Base-by-base conservation (phyloP, 1,140 invertebrate genomes). In the Trichonephila clavipes region DNA sequence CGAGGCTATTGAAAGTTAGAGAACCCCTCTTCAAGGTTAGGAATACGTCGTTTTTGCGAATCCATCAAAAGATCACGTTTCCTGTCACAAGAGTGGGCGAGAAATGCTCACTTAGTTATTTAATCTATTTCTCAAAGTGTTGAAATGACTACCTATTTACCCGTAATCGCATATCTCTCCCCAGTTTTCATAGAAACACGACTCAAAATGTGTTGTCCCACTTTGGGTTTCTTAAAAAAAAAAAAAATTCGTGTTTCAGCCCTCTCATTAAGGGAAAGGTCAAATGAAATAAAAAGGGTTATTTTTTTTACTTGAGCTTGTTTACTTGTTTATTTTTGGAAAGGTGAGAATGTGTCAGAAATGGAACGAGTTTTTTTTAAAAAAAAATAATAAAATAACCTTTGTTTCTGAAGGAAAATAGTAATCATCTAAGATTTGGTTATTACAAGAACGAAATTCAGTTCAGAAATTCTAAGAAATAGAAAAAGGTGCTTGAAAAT, bases 1-100 rank as follows among this genome's bases (percentile, higher is more conserved):
- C 77, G 77, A 91, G 77, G 89, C 59, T 91, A 91, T 83, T 40
- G 58, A 91, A 34, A 91, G 89, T 44, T 24, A 91, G 58, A 61
- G 44, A 28, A n/a, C 58, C 51, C 72, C 89, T 91, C 58, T 28
- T 51, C 89, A 91, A 91, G 89, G 89, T 83, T 77, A 83, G 69
- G 59, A 81, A 61, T 51, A 61, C 77, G 89, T 91, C 89, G 89
- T 83, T 82, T 62, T 64, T 77, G 16, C 19, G 83, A 28, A 91
- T 82, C 34, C 34, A 91, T 83, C 72, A 91, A 83, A 83, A 64
- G 24, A 62, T 83, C 61, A 83, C 59, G 64, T 58, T 66, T 34
- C 28, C 64, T 88, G 87, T 88, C 87, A 28, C 40, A 88, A 88
- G 18, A 44, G 87, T 88, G 87, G 87, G 87, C 87, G 64, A 88